Base-by-base conservation (phyloP, 2,113 vertebrate genomes). In the Anseranas semipalmata region DNA sequence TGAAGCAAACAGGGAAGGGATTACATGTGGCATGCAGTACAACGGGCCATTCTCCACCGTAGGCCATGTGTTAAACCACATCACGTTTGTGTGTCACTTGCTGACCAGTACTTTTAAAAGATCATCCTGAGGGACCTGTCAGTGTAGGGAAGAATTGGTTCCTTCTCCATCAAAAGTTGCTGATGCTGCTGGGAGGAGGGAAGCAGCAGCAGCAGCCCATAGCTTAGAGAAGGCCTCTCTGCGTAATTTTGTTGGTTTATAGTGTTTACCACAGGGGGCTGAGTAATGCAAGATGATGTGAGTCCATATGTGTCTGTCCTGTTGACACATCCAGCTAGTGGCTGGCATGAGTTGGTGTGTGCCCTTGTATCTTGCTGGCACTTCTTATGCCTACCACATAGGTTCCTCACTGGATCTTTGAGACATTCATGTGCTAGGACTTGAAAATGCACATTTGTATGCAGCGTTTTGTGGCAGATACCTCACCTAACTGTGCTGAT, bases 31-130 rank as follows among this genome's bases (percentile, higher is more conserved):
- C 35, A 28, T 20, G 50, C 5, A 1, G 2, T 20, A 8, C 28
- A 19, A 33, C 8, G 46, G 7, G 15, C 24, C 15, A 3, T 25
- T 70, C n/a, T 56, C 33, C 46, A 43, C 55, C 0, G 0, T 1
- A 50, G 52, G 17, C 46, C 33, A 12, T 33, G 35, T 62, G 20
- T 72, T 19, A 76, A 75, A 72, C 37, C 35, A n/a, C 25, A 4
- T 43, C 76, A 39, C 0, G 0, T 81, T 45, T 71, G 48, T 43
- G 63, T 76, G 56, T 80, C 37, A 62, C 41, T 37, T 95, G 56
- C 86, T 81, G 52, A 65, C 46, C 46, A 2, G 41, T 67, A 32
- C 60, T 92, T 92, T 4, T 15, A 20, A 68, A 84, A 76, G 39
- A 17, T 8, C 48, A 60, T 1, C 35, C 65, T 28, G 32, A 88